Conservation (phyloP, 2,888 invertebrate genomes). For the Mactromeris polynyma region DNA sequence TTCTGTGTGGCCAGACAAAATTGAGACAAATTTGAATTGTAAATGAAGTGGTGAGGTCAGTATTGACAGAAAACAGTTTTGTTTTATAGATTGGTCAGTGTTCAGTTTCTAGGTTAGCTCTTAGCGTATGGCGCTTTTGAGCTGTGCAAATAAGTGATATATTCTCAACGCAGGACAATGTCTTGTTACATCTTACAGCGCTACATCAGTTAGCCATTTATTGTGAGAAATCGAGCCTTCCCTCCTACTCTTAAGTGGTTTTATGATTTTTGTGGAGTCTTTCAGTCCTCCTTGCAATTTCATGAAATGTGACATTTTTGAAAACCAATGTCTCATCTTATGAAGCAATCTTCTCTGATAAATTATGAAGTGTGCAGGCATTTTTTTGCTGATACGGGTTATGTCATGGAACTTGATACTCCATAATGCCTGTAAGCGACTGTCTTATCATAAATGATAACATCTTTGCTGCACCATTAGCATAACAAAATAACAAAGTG, state of each 20-base stretch:
- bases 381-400: constrained; percentile 26
- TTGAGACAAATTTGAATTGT: not conserved
- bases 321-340: constrained; percentile 17
- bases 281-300: not conserved
- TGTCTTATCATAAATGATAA: constrained; percentile 1
- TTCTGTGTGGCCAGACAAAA: constrained; percentile 6
- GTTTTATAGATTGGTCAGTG: not conserved
- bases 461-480: constrained; percentile 14
- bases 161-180: not conserved
- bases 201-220: not conserved
- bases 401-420: constrained; percentile 9
- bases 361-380: constrained; percentile 12
- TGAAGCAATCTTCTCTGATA: not conserved
- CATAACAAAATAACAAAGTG: not conserved
- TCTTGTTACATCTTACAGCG: not conserved
- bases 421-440: not conserved
- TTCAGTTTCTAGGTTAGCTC: not conserved
- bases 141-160: not conserved
- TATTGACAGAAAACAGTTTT: constrained; percentile 3
- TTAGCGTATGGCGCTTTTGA: not conserved
- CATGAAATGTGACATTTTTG: constrained; percentile 11
- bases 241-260: not conserved
- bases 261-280: constrained; percentile 1
- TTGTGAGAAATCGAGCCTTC: not conserved
- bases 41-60: not conserved